A percentile compares a stretch with the other conserved stretches of the same genome.
phyloP scores from a whole-genome alignment of 2,113 vertebrate species.

The Siniperca chuatsi region DNA sequence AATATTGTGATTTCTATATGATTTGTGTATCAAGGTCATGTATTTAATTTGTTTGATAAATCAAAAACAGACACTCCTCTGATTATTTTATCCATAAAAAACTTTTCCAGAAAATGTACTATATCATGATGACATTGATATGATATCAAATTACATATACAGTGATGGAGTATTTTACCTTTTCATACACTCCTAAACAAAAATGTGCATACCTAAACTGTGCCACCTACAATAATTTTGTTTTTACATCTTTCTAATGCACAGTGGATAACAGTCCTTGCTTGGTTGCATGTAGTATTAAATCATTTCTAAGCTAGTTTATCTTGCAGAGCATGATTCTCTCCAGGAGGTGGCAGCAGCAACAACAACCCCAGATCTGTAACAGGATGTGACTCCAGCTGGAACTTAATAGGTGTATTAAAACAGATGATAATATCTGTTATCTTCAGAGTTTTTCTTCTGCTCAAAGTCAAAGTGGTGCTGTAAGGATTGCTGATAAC shows the following conservation, averaged over 20 bases:
- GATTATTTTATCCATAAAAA: neutral
- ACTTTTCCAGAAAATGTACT: neutral
- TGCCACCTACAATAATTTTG: neutral
- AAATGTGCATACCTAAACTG: neutral
- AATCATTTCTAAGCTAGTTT: neutral
- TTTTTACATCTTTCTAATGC: neutral
- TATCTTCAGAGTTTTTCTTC: neutral
- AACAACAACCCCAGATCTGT: neutral
- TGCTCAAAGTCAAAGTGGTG: neutral
- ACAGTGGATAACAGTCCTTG: neutral
- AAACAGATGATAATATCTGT: neutral
- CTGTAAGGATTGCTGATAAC: neutral
- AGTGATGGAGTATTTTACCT: neutral
- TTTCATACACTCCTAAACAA: neutral
- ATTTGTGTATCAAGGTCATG: neutral
- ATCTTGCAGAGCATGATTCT: slow-evolving; percentile 32
- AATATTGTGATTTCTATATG: neutral
- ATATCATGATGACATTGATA: no score
- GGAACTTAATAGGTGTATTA: slow-evolving; percentile 34
- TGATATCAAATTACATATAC: neutral
- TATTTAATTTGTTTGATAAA: neutral
- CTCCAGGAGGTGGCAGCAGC: slow-evolving; percentile 71
- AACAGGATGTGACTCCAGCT: slow-evolving; percentile 65
- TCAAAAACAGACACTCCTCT: neutral
- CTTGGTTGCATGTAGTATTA: neutral